Percentiles rank a stretch among this genome's conserved stretches.
Conservation (phyloP, 2,113 vertebrate species). For the Lepidothrix coronata region DNA sequence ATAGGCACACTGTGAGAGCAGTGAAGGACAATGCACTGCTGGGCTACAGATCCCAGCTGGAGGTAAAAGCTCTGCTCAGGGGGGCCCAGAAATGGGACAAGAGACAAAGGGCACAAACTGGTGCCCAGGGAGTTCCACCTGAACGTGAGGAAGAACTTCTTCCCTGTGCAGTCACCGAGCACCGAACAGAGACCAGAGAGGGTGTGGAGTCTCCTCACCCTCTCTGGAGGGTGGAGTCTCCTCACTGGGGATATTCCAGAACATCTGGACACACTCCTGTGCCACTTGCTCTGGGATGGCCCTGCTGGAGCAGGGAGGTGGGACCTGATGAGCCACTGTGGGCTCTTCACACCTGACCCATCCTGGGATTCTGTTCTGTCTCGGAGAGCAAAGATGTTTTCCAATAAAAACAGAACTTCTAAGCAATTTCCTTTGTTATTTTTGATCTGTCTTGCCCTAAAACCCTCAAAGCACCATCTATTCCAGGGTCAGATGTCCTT, state of each 20-base stretch:
- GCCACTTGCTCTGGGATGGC: neutral
- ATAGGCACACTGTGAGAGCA: neutral
- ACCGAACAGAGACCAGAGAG: neutral
- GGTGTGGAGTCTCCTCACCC: neutral
- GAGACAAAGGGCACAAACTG: neutral
- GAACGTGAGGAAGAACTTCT: neutral
- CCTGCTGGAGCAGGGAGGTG: neutral
- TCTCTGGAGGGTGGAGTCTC: neutral
- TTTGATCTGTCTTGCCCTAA: neutral
- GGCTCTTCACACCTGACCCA: neutral
- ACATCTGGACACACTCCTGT: neutral
- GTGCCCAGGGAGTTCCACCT: neutral
- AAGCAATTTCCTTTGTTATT: neutral
- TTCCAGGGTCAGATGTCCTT: neutral
- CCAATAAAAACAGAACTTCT: neutral
- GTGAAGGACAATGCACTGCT: neutral
- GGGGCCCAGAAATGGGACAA: neutral
- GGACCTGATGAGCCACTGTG: neutral
- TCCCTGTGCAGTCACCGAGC: neutral
- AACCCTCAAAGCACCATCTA: neutral
- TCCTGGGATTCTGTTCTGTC: too few species aligned
- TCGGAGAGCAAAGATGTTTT: neutral
- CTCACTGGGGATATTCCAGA: neutral
- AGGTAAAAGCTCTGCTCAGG: neutral
- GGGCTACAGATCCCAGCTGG: neutral